These are phyloP conservation scores for Cheilosia pagana DNA, from an alignment of 2,888 invertebrate species.

Conservation along the genomic window DNA sequence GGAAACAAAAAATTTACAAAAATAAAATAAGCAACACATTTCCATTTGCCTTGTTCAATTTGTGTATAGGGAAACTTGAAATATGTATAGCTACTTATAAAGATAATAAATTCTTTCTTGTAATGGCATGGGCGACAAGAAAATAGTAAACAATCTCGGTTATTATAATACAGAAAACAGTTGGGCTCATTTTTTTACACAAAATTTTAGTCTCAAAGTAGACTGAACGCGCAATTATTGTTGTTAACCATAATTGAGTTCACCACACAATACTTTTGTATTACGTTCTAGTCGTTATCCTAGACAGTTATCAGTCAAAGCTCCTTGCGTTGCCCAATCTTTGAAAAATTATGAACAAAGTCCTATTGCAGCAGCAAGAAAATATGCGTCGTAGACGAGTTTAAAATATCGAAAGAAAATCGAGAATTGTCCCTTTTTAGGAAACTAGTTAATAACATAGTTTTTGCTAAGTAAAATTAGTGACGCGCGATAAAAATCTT, in stretches of 20 bases:
- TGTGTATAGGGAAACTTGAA: slow-evolving; percentile 13
- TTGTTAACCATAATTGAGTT: slow-evolving; percentile 20
- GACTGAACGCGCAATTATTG: slow-evolving; percentile 14
- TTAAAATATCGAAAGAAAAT: slow-evolving; percentile 25
- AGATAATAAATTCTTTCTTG: slow-evolving; percentile 54
- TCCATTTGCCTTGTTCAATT: slow-evolving; percentile 23
- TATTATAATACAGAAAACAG: slow-evolving; percentile 34
- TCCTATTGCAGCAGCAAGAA: slow-evolving; percentile 33
- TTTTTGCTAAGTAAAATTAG: slow-evolving; percentile 50
- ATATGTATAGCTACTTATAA: slow-evolving; percentile 23
- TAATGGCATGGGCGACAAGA: slow-evolving; percentile 62
- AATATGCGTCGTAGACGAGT: slow-evolving; percentile 32
- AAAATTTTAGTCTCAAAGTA: slow-evolving; percentile 18
- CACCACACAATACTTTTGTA: slow-evolving; percentile 41
- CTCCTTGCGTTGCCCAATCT: slow-evolving; percentile 40
- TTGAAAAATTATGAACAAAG: slow-evolving; percentile 16
- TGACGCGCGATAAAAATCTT: slow-evolving; percentile 60
- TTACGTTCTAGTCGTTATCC: slow-evolving; percentile 45
- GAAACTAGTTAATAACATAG: slow-evolving; percentile 10
- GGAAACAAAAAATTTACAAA: slow-evolving; percentile 31
- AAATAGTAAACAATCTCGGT: slow-evolving; percentile 37
- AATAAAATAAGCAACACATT: slow-evolving; percentile 23
- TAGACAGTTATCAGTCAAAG: slow-evolving; percentile 71
- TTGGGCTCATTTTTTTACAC: slow-evolving; percentile 9
- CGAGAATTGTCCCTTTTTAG: slow-evolving; percentile 20